phyloP scores from a whole-genome alignment of 2,888 invertebrate species.

The Epistrophella euchroma region DNA sequence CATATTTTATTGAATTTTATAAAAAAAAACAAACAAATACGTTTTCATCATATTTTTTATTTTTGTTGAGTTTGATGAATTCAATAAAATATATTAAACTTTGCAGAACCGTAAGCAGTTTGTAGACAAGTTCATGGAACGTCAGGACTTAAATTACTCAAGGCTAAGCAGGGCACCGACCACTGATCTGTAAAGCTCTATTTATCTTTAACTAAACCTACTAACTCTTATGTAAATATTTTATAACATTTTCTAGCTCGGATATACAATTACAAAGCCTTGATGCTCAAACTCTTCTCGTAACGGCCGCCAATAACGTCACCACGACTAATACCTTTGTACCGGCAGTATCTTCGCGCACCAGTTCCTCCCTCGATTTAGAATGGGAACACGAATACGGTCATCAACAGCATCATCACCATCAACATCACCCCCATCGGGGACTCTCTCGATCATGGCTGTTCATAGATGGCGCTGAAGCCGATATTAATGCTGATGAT shows the following conservation, averaged over 20 bases:
- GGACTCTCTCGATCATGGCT: slow-evolving; percentile 65
- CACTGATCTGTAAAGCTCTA: slow-evolving; percentile 49
- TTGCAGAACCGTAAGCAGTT: slow-evolving; percentile 80
- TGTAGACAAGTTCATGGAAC: slow-evolving; percentile 82
- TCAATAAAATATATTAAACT: background rate
- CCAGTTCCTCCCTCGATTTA: slow-evolving; percentile 87
- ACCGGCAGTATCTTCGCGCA: slow-evolving; percentile 85
- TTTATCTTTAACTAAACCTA: no score
- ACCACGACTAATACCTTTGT: slow-evolving; percentile 77
- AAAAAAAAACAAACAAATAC: no score
- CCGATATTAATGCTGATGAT: slow-evolving; percentile 45
- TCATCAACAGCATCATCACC: slow-evolving; percentile 61
- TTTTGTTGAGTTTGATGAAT: background rate
- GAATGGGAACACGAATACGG: slow-evolving; percentile 89
- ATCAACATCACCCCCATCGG: slow-evolving; percentile 47
- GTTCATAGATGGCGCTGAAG: slow-evolving; percentile 65
- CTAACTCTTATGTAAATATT: background rate
- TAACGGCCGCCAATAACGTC: slow-evolving; percentile 82
- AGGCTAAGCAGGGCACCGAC: slow-evolving; percentile 79
- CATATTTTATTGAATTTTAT: no score
- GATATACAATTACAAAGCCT: slow-evolving; percentile 87
- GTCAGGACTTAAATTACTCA: slow-evolving; percentile 80
- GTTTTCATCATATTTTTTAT: no score
- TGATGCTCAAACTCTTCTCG: slow-evolving; percentile 85
- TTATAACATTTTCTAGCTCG: slow-evolving; percentile 77